Conservation (phyloP, 2,113 vertebrate genomes). For the Python bivittatus region DNA sequence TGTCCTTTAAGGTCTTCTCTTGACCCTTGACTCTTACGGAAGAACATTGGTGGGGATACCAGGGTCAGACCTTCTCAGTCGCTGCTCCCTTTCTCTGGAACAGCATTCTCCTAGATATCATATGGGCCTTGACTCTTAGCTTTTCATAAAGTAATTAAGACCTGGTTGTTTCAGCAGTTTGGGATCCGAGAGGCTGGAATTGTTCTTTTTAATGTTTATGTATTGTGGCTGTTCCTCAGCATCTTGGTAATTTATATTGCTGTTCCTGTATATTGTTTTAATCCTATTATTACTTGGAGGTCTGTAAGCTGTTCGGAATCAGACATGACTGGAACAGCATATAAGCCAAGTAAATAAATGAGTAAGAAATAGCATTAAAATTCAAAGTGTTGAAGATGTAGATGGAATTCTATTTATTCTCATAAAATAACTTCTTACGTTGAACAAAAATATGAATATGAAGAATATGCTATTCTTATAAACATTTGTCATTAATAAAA, state of each 20-base stretch:
- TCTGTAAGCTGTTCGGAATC: background rate
- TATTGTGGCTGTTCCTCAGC: background rate
- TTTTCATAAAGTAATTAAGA: background rate
- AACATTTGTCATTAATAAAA: background rate
- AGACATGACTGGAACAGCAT: background rate
- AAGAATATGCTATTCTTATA: background rate
- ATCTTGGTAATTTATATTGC: background rate
- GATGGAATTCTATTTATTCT: background rate
- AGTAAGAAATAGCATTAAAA: background rate
- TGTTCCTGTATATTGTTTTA: background rate
- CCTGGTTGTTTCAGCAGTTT: background rate
- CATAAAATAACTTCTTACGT: background rate
- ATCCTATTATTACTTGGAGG: background rate
- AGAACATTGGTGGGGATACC: background rate
- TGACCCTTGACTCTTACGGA: too few species aligned
- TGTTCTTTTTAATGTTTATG: background rate
- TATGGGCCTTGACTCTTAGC: background rate
- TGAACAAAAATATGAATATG: background rate
- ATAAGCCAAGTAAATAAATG: background rate
- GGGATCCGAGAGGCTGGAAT: background rate
- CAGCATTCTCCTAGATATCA: background rate
- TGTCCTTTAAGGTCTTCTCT: background rate
- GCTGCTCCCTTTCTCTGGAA: background rate
- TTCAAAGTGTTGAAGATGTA: background rate
- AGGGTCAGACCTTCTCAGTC: too few species aligned